Base-by-base conservation (phyloP, 1,140 invertebrate genomes). In the Achroia grisella region DNA sequence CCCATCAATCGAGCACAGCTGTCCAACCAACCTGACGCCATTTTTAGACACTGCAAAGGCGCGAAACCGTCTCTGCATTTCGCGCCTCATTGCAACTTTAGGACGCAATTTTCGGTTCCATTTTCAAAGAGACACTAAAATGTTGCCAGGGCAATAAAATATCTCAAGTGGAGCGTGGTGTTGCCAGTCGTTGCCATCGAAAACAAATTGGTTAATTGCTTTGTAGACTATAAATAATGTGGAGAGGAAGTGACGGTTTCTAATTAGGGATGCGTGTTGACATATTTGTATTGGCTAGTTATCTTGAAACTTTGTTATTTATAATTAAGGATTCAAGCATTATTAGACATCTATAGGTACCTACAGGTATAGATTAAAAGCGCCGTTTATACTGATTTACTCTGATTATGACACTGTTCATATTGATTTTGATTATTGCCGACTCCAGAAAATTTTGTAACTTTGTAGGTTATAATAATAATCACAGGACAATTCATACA, bases 181-280 rank as follows among this genome's bases (percentile, higher is more conserved):
- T 67, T 76, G 69, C 63, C 69, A 73, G 64, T 55, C 50, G 40
- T 39, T 51, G 50, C 43, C 47, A 56, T 65, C 53, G 61, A 56
- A 69, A 69, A 75, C 74, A 77, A 81, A 81, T 81, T 81, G 69
- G 73, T 75, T 79, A 79, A 79, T 81, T 69, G 74, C 71, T 46
- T 53, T 39, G 52, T 46, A 32, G 37, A 57, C 59, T 70, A 74
- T 64, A 47, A 47, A 47, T 47, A 47, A 39, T 10, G 23, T 34
- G 2, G 32, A 10, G 17, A 23, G 17, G 17, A 23, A 23, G 17
- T 23, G 17, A 23, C 17, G 17, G 17, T 3, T 23, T 23, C 17
- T 23, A 23, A 23, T 23, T 23, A 23, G 17, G 6, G 17, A 23
- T 23, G 17, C 2, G 17, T 23, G 17, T 23, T 23, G 17, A 23